Evolutionary conservation across 1,140 invertebrate genomes (phyloP).

Genomic region (Drosophila baimaii): DNA sequence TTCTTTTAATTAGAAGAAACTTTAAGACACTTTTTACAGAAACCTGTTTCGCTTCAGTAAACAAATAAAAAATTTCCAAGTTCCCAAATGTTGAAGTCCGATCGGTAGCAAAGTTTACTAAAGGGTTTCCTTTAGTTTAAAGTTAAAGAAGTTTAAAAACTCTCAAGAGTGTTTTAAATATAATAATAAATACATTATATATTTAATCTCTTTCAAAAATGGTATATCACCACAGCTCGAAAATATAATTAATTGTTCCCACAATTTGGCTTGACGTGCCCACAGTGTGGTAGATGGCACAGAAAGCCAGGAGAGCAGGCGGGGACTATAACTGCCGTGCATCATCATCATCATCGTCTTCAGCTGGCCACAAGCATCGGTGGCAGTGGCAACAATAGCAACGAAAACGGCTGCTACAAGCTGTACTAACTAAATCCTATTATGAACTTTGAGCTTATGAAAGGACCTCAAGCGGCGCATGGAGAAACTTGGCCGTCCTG

Average conservation of each 20-base stretch:
- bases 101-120: too few species aligned
- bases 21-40: too few species aligned
- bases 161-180: too few species aligned
- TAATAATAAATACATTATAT: too few species aligned
- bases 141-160: too few species aligned
- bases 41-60: too few species aligned
- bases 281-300: slow-evolving; percentile 40
- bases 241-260: not conserved
- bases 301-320: slow-evolving; percentile 25
- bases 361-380: slow-evolving; percentile 34
- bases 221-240: not conserved
- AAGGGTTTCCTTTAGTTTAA: too few species aligned
- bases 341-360: slow-evolving; percentile 75
- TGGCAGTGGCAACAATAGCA: slow-evolving; percentile 35
- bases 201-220: too few species aligned
- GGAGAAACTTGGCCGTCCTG: slow-evolving; percentile 42
- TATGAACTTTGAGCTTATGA: slow-evolving; percentile 79
- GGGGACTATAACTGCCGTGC: slow-evolving; percentile 46
- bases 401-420: slow-evolving; percentile 57
- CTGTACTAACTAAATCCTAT: slow-evolving; percentile 78
- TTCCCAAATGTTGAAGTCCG: too few species aligned
- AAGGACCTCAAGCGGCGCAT: slow-evolving; percentile 75
- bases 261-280: not conserved
- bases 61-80: too few species aligned
- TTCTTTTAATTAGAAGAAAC: too few species aligned